Evolutionary conservation across 2,888 invertebrate species (phyloP).

Genomic region (Temnothorax ravouxi): DNA sequence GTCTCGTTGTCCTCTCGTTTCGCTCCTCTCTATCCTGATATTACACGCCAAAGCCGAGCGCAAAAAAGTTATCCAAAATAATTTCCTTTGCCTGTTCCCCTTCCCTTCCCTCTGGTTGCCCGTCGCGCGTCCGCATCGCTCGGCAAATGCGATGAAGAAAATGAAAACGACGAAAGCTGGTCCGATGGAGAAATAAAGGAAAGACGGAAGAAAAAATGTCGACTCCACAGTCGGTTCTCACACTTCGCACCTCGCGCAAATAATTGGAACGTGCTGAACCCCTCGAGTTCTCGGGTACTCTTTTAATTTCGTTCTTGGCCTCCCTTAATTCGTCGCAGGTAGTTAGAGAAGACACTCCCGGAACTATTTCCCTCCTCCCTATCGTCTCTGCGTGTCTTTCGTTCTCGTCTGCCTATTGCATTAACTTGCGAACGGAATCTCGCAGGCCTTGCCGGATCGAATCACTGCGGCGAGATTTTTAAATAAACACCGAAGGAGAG

Average conservation of each 20-base stretch:
- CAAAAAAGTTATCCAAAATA: conserved; percentile 80
- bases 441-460: conserved; percentile 52
- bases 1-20: conserved; percentile 31
- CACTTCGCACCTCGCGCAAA: conserved; percentile 74
- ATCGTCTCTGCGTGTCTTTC: conserved; percentile 12
- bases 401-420: conserved; percentile 71
- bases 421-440: conserved; percentile 67
- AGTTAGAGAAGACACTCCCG: conserved; percentile 73
- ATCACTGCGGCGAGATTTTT: conserved; percentile 48
- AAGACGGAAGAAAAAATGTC: conserved; percentile 60
- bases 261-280: conserved; percentile 79
- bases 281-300: conserved; percentile 74
- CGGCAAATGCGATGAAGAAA: conserved; percentile 62
- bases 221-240: conserved; percentile 65
- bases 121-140: conserved; percentile 62
- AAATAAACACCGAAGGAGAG: conserved; percentile 21
- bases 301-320: conserved; percentile 78
- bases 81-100: conserved; percentile 63
- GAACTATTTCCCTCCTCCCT: conserved; percentile 45
- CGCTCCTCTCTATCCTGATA: conserved; percentile 14
- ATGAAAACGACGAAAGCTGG: conserved; percentile 61
- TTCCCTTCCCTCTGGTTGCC: neutral
- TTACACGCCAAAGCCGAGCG: conserved; percentile 57
- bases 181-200: conserved; percentile 60
- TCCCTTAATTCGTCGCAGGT: conserved; percentile 80